Percentiles rank a stretch among this genome's conserved stretches.
Conservation (phyloP, 2,113 vertebrate genomes). For the Hippoglossus stenolepis region DNA sequence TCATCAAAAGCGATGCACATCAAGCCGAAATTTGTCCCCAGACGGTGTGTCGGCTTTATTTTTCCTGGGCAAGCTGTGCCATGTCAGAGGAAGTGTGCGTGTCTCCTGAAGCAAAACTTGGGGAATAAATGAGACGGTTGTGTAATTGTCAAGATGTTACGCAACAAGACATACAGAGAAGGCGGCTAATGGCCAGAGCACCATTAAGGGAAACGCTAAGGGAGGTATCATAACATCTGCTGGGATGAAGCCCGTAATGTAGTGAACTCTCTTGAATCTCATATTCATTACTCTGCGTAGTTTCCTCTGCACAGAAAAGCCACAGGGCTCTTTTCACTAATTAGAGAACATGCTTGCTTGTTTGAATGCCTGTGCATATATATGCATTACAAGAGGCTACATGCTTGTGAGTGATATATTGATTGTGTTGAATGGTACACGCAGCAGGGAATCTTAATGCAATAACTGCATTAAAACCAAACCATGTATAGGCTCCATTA, state of each 20-base stretch:
- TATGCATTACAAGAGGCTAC: background rate
- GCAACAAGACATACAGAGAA: conserved; percentile 55
- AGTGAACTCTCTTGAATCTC: conserved; percentile 25
- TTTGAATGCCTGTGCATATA: conserved; percentile 13
- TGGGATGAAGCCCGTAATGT: conserved; percentile 38
- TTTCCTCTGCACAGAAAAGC: conserved; percentile 14
- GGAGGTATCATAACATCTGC: conserved; percentile 62
- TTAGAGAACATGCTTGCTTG: conserved; percentile 42
- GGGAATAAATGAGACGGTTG: conserved; percentile 68
- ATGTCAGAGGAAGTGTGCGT: conserved; percentile 9
- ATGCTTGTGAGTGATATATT: background rate
- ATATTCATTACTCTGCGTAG: conserved; percentile 57
- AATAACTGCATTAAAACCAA: conserved; percentile 11
- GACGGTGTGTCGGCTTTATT: conserved; percentile 49
- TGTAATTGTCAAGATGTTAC: conserved; percentile 77
- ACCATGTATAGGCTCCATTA: background rate
- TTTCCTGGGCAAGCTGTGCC: conserved; percentile 57
- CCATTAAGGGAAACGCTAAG: conserved; percentile 23
- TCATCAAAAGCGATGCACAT: conserved; percentile 50
- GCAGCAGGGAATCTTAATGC: background rate
- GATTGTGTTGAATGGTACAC: too few species aligned
- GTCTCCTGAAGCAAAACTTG: conserved; percentile 44
- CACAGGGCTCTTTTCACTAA: conserved; percentile 42
- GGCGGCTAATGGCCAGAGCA: conserved; percentile 64
- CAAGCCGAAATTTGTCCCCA: conserved; percentile 60